Base-by-base conservation (phyloP, 2,797 vertebrate genomes). In the Danionella dracula region DNA sequence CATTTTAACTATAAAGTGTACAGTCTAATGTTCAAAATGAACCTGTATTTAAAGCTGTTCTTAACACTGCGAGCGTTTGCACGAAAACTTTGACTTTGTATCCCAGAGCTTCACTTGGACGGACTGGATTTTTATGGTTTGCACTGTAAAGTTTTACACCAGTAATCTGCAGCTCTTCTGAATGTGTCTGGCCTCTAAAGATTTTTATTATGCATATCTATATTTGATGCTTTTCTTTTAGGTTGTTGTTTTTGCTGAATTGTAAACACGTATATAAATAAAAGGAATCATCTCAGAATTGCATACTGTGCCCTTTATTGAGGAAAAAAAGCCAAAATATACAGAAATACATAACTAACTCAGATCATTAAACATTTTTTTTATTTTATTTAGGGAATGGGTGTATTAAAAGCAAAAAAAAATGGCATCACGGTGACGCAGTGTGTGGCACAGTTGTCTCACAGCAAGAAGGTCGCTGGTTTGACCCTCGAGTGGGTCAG, bases 101-200 rank as follows among this genome's bases (percentile, higher is more conserved):
- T 81, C 69, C 66, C 41, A 78, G 57, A 68, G 74, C 80, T 84
- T 83, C 66, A 77, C 69, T 75, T 72, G 75, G 71, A 79, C 77
- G 75, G 78, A 71, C 76, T 77, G 65, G 78, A 76, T 81, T 79
- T 81, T 74, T 78, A 74, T 85, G 75, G 49, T 79, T 80, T 78
- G 75, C 78, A 83, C 84, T 81, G 76, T 85, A 77, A 79, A 79
- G 80, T 88, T 88, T 90, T 87, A 84, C 77, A 79, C 83, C 75
- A 71, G 81, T 84, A 82, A 76, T 81, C 83, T 79, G 80, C 78
- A 71, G 81, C 71, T 85, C 78, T 80, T 84, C 78, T 83, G 80
- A 87, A 88, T 85, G 78, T 81, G 85, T 83, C 76, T 77, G 82
- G 79, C 78, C 76, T 75, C 74, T 75, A 69, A 77, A 60, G 75